A percentile compares a stretch with the other conserved stretches of the same genome.
Conservation (phyloP, 2,113 vertebrate species). For the Probosciger aterrimus region DNA sequence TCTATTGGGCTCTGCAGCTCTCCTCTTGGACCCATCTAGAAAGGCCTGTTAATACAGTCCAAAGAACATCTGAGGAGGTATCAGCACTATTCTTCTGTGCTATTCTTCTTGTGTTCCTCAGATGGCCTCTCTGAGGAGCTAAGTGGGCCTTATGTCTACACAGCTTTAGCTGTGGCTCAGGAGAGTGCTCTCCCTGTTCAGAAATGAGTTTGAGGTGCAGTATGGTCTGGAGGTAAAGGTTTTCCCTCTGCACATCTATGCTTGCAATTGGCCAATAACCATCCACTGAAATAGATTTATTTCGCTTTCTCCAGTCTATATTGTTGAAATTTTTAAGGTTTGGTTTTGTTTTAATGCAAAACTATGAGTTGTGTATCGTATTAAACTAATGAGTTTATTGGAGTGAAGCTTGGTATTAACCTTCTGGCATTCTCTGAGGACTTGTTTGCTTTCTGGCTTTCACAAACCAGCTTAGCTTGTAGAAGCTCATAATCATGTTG, state of each 20-base stretch:
- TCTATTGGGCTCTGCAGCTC: background rate
- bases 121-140: background rate
- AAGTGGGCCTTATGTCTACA: background rate
- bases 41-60: background rate
- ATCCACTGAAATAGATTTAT: background rate
- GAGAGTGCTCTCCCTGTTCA: background rate
- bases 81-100: background rate
- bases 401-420: background rate
- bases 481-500: background rate
- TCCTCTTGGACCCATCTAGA: background rate
- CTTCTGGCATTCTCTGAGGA: background rate
- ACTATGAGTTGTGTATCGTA: background rate
- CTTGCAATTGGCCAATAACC: background rate
- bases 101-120: background rate
- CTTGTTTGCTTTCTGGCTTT: background rate
- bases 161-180: accelerated
- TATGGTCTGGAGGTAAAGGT: background rate
- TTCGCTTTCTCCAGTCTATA: background rate
- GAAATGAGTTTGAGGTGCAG: background rate
- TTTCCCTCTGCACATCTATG: background rate
- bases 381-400: background rate
- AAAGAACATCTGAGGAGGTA: background rate
- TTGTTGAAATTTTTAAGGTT: background rate
- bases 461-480: background rate
- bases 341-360: background rate